A percentile compares a stretch with the other conserved stretches of the same genome.
Conservation (phyloP, 2,888 invertebrate genomes). For the Melipona bicolor region DNA sequence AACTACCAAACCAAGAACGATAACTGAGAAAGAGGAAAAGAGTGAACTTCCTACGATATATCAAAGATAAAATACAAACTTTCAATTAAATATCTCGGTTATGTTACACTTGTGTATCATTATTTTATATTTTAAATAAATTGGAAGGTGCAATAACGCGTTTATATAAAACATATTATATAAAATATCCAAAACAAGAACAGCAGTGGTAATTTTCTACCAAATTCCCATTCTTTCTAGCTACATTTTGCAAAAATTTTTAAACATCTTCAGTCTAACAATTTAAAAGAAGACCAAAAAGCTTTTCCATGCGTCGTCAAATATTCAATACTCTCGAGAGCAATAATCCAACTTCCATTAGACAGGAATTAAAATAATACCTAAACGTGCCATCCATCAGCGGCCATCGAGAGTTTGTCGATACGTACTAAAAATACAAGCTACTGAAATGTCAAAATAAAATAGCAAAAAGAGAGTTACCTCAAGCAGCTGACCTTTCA, state of each 20-base stretch:
- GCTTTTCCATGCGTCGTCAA: not conserved
- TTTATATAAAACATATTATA: not conserved
- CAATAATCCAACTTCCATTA: not conserved
- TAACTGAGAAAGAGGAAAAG: not conserved
- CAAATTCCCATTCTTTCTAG: no score
- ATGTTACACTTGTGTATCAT: not conserved
- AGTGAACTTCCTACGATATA: not conserved
- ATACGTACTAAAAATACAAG: not conserved
- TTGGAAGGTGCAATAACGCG: not conserved
- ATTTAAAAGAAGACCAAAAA: no score
- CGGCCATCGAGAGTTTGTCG: not conserved
- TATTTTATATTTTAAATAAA: not conserved
- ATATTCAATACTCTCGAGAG: not conserved
- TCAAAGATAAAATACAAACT: not conserved
- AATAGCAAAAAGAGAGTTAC: not conserved
- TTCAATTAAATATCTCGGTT: not conserved
- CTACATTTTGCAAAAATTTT: not conserved
- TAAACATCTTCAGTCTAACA: not conserved
- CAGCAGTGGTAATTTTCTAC: no score
- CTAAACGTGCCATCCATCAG: not conserved
- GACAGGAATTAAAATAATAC: not conserved
- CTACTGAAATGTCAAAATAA: not conserved
- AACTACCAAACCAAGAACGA: not conserved
- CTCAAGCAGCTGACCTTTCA: constrained; percentile 17
- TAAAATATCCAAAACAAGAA: not conserved